Evolutionary conservation across 1,140 invertebrate species (phyloP).

Genomic region (Caenorhabditis inopinata): DNA sequence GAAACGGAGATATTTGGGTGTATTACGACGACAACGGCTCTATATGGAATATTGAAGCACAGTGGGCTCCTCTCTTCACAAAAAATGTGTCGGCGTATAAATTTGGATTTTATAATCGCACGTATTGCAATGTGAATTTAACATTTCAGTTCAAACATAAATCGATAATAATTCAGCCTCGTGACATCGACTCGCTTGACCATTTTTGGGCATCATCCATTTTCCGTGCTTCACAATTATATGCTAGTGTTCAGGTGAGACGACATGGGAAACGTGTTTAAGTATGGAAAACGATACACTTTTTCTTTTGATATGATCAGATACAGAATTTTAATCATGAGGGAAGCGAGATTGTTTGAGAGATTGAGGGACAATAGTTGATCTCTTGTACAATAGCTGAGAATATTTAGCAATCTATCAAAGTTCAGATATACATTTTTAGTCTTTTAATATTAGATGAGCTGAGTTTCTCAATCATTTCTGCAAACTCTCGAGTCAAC

Average conservation of each 20-base stretch:
- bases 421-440: too few relatives aligned
- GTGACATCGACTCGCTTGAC: not conserved
- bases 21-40: not conserved
- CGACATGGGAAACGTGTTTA: too few relatives aligned
- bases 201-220: not conserved
- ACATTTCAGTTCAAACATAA: not conserved
- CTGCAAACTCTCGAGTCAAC: too few relatives aligned
- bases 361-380: too few relatives aligned
- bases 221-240: not conserved
- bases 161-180: not conserved
- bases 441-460: too few relatives aligned
- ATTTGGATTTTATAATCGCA: not conserved
- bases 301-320: too few relatives aligned
- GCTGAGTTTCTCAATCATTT: too few relatives aligned
- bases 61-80: not conserved
- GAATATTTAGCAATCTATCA: too few relatives aligned
- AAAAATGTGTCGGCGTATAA: not conserved
- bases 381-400: too few relatives aligned
- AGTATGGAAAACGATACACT: too few relatives aligned
- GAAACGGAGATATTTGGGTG: not conserved
- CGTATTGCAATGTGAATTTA: not conserved
- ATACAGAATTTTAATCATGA: too few relatives aligned
- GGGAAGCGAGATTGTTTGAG: too few relatives aligned
- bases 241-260: conserved; percentile 9
- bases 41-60: not conserved